phyloP scores from a whole-genome alignment of 2,113 vertebrate genomes.

The Tamias sibiricus region DNA sequence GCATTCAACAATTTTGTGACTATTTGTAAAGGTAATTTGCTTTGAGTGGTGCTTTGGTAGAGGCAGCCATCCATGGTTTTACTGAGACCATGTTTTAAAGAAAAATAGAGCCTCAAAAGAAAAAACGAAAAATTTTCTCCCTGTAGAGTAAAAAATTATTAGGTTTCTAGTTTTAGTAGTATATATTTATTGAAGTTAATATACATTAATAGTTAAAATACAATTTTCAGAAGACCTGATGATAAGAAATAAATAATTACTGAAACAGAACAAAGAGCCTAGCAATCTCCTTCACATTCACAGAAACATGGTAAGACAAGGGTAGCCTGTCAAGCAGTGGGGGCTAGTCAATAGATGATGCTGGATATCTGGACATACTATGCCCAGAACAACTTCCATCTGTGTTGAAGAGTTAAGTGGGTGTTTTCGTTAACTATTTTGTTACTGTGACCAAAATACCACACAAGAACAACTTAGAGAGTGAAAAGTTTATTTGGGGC shows the following conservation, averaged over 20 bases:
- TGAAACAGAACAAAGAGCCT: background rate
- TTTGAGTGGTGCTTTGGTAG: conserved; percentile 67
- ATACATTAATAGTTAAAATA: conserved; percentile 7
- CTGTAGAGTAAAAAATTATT: background rate
- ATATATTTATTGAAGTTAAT: conserved; percentile 14
- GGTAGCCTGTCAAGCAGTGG: background rate
- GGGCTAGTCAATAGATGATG: background rate
- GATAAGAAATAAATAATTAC: background rate
- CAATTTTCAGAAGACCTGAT: conserved; percentile 5
- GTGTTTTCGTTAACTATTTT: too few relatives aligned
- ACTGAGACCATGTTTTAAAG: background rate
- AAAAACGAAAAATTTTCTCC: conserved; percentile 42
- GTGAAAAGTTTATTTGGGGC: too few relatives aligned
- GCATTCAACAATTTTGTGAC: conserved; percentile 75
- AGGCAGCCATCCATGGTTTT: conserved; percentile 48
- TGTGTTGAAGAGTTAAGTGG: conserved; percentile 7
- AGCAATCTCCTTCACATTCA: background rate
- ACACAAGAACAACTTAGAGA: too few relatives aligned
- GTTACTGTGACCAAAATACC: too few relatives aligned
- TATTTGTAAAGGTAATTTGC: conserved; percentile 72
- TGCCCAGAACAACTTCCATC: background rate
- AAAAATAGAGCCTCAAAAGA: background rate
- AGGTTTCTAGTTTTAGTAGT: background rate
- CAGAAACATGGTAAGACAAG: background rate
- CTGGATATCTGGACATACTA: background rate